Evolutionary conservation across 2,797 vertebrate genomes (phyloP).

Genomic region (Xenopus petersii): DNA sequence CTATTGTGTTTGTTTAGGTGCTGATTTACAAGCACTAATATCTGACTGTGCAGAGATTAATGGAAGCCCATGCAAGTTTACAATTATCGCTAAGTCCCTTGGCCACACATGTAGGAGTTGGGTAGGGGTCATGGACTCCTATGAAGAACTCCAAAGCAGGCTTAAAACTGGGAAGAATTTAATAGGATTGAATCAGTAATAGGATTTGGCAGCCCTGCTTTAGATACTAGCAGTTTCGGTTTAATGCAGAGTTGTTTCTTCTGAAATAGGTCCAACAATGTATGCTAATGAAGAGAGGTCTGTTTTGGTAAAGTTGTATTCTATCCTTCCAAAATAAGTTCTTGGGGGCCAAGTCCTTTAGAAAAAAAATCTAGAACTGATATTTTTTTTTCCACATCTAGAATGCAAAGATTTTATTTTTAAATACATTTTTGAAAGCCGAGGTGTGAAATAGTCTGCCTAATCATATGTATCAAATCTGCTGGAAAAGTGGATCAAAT

Average conservation of each 20-base stretch:
- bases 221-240: conserved; percentile 62
- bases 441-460: background rate
- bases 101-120: conserved; percentile 80
- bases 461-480: background rate
- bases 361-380: no score
- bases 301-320: no score
- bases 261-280: conserved; percentile 46
- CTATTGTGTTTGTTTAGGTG: conserved; percentile 81
- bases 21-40: conserved; percentile 82
- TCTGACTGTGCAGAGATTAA: conserved; percentile 79
- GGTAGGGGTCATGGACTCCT: conserved; percentile 70
- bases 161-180: conserved; percentile 80
- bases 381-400: no score
- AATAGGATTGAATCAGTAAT: conserved; percentile 84
- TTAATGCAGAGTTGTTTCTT: conserved; percentile 46
- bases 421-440: no score
- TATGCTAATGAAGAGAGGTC: conserved; percentile 37
- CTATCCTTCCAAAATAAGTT: no score
- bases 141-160: conserved; percentile 78
- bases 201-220: conserved; percentile 75
- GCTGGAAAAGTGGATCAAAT: background rate
- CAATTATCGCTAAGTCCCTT: conserved; percentile 76
- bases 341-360: no score
- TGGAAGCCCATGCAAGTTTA: conserved; percentile 75
- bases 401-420: no score